Conservation (phyloP, 2,113 vertebrate genomes). For the Serilophus lunatus region DNA sequence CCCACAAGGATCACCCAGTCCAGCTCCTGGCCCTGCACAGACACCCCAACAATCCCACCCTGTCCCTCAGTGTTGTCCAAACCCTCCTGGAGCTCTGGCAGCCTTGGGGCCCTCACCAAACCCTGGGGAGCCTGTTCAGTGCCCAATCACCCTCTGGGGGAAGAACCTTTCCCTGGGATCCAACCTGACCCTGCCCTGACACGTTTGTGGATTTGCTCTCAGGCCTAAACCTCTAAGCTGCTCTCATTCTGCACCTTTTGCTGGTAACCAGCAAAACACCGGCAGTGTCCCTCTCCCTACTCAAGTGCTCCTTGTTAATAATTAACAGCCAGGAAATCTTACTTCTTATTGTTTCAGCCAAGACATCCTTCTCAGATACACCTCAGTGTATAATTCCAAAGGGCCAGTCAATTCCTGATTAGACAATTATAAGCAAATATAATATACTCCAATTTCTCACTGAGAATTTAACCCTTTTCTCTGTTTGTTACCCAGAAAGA, state of each 20-base stretch:
- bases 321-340: neutral
- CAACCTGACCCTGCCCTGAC: accelerated
- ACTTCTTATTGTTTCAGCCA: neutral
- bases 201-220: neutral
- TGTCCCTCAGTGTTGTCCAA: neutral
- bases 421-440: constrained; percentile 9
- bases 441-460: neutral
- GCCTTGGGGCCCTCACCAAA: neutral
- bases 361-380: neutral
- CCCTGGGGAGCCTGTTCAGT: neutral
- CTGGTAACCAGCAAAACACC: too few species aligned
- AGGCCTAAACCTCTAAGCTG: neutral
- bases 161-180: accelerated
- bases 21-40: accelerated
- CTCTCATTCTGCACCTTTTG: neutral
- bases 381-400: neutral
- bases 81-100: neutral
- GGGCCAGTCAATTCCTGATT: neutral
- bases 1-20: accelerated
- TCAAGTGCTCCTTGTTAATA: neutral
- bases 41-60: neutral
- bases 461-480: neutral
- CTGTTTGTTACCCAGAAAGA: neutral
- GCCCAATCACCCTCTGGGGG: neutral
- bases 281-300: neutral